Percentiles rank a stretch among this genome's conserved stretches.
Conservation (phyloP, 2,113 vertebrate species). For the Austrofundulus limnaeus region DNA sequence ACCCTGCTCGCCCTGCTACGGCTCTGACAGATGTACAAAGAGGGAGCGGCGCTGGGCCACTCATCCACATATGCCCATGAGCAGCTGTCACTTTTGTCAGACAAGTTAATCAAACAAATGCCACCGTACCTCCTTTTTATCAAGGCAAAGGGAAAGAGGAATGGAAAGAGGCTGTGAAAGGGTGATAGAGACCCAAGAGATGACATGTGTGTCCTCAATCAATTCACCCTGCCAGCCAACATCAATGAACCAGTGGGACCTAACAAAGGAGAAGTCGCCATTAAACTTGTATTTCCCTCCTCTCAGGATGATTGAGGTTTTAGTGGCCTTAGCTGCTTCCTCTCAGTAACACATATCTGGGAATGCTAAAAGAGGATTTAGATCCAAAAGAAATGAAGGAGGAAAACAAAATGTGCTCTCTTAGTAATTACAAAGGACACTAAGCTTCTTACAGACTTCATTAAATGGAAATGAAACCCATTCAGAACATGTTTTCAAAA, state of each 20-base stretch:
- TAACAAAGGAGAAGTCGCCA: conserved; percentile 64
- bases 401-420: conserved; percentile 67
- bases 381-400: conserved; percentile 43
- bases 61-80: conserved; percentile 94
- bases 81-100: conserved; percentile 99
- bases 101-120: conserved; percentile 99
- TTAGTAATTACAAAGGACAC: conserved; percentile 70
- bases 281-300: conserved; percentile 70
- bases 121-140: conserved; percentile 97
- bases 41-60: conserved; percentile 97
- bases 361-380: conserved; percentile 60
- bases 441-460: conserved; percentile 79
- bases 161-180: conserved; percentile 45
- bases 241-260: conserved; percentile 63
- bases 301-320: conserved; percentile 34
- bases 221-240: conserved; percentile 51
- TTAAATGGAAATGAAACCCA: conserved; percentile 73
- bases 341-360: conserved; percentile 34
- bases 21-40: conserved; percentile 99
- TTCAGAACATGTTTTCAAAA: conserved; percentile 70
- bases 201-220: conserved; percentile 67
- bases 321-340: conserved; percentile 49
- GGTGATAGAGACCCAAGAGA: conserved; percentile 64
- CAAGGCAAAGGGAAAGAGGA: conserved; percentile 74
- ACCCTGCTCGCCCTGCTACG: conserved; percentile 94